A percentile compares a stretch with the other conserved stretches of the same genome.
phyloP scores from a whole-genome alignment of 2,888 invertebrate species.

The Beris chalybata region DNA sequence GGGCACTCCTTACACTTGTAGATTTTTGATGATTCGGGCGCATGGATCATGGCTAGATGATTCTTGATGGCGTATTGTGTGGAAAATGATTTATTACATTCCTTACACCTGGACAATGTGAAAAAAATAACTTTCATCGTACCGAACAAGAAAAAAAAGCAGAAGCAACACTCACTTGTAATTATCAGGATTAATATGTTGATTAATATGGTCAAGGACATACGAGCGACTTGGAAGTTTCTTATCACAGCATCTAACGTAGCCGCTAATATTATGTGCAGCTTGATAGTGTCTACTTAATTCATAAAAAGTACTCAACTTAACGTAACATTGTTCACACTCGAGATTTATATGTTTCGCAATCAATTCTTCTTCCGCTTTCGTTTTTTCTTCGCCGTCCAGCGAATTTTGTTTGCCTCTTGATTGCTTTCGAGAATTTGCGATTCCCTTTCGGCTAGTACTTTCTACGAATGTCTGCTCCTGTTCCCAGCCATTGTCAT shows the following conservation, averaged over 20 bases:
- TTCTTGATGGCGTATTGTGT: slow-evolving; percentile 34
- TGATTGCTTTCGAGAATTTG: too few species aligned
- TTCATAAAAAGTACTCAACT: slow-evolving; percentile 25
- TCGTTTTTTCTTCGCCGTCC: slow-evolving; percentile 10
- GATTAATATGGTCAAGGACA: slow-evolving; percentile 32
- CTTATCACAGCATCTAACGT: slow-evolving; percentile 33
- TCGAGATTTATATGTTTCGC: slow-evolving; percentile 30
- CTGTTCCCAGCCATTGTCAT: too few species aligned
- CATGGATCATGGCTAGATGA: slow-evolving; percentile 31
- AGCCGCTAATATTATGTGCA: slow-evolving; percentile 33
- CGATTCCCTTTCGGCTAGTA: too few species aligned
- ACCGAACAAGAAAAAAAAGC: background rate
- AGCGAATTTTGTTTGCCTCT: background rate
- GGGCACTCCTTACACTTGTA: slow-evolving; percentile 29
- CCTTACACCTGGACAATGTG: slow-evolving; percentile 29
- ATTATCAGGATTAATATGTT: slow-evolving; percentile 35
- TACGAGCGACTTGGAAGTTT: slow-evolving; percentile 31
- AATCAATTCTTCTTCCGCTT: slow-evolving; percentile 30
- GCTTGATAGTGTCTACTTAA: slow-evolving; percentile 27
- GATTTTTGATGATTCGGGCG: slow-evolving; percentile 30
- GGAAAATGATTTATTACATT: slow-evolving; percentile 32
- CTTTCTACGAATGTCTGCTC: too few species aligned
- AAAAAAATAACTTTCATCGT: background rate
- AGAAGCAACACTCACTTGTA: slow-evolving; percentile 24
- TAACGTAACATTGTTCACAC: slow-evolving; percentile 25